These are phyloP conservation scores for Leptobrachium leishanense DNA, from an alignment of 2,113 vertebrate species.

Conservation along the genomic window DNA sequence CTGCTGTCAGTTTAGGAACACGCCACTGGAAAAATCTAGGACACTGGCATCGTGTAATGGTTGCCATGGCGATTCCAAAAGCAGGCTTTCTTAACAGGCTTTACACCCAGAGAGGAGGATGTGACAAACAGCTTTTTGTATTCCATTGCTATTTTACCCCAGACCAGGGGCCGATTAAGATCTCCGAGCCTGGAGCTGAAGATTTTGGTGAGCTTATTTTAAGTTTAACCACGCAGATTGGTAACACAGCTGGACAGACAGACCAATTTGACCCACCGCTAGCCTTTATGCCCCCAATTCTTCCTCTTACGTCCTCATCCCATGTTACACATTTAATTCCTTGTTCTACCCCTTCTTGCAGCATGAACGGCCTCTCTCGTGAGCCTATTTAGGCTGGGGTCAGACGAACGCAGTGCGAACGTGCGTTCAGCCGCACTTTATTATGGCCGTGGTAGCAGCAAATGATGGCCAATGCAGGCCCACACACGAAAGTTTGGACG, in stretches of 20 bases:
- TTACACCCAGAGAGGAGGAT: slow-evolving; percentile 68
- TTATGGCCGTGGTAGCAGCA: no score
- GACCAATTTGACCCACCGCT: background rate
- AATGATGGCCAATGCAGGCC: no score
- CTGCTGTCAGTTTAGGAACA: slow-evolving; percentile 67
- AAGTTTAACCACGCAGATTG: background rate
- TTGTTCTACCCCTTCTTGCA: no score
- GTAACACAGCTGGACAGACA: background rate
- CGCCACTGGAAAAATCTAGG: slow-evolving; percentile 64
- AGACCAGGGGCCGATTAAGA: slow-evolving; percentile 36
- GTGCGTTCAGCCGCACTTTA: no score
- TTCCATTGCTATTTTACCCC: slow-evolving; percentile 49
- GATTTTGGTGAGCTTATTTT: background rate
- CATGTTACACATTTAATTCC: no score
- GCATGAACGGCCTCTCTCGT: no score
- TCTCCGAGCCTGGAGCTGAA: slow-evolving; percentile 15
- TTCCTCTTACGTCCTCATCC: no score
- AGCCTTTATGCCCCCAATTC: no score
- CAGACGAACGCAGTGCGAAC: no score
- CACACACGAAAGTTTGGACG: no score
- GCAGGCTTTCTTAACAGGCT: slow-evolving; percentile 64
- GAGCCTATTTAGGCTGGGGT: no score
- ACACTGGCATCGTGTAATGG: slow-evolving; percentile 61
- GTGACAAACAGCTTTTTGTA: slow-evolving; percentile 51
- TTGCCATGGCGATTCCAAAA: slow-evolving; percentile 66